Evolutionary conservation across 2,797 vertebrate species (phyloP).

Genomic region (Glossophaga mutica): DNA sequence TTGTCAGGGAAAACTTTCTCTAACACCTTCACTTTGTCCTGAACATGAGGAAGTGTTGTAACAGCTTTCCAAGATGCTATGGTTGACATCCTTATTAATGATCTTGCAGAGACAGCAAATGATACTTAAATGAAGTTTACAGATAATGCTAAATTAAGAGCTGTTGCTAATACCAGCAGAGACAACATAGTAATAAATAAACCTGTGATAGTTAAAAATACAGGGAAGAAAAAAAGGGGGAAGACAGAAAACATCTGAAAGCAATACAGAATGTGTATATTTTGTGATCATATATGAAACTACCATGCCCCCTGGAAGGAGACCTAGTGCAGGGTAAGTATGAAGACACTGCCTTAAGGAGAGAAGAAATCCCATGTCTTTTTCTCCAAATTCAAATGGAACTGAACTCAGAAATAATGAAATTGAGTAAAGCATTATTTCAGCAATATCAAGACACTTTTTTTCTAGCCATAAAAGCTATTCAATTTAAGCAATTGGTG

Average conservation of each 20-base stretch:
- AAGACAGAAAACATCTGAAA: background rate
- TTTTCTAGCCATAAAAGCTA: background rate
- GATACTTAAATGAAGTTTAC: conserved; percentile 51
- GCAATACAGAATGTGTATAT: background rate
- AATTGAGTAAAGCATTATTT: conserved; percentile 13
- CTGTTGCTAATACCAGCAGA: conserved; percentile 53
- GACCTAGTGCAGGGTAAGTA: background rate
- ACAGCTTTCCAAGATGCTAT: conserved; percentile 12
- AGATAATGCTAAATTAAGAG: conserved; percentile 58
- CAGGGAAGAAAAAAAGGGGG: background rate
- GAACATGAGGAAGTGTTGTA: conserved; percentile 16
- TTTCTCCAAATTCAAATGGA: background rate
- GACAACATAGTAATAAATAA: conserved; percentile 40
- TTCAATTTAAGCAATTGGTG: background rate
- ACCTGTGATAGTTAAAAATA: conserved; percentile 18
- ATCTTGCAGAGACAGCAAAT: conserved; percentile 57
- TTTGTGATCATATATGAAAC: background rate
- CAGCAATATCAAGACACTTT: background rate
- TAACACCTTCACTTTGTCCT: background rate
- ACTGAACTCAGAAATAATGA: conserved; percentile 38
- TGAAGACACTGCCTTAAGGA: background rate
- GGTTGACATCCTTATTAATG: conserved; percentile 55
- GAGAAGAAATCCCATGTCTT: background rate
- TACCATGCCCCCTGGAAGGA: background rate
- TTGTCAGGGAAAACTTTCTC: background rate